Conservation (phyloP, 2,113 vertebrate genomes). For the Actenoides hombroni region DNA sequence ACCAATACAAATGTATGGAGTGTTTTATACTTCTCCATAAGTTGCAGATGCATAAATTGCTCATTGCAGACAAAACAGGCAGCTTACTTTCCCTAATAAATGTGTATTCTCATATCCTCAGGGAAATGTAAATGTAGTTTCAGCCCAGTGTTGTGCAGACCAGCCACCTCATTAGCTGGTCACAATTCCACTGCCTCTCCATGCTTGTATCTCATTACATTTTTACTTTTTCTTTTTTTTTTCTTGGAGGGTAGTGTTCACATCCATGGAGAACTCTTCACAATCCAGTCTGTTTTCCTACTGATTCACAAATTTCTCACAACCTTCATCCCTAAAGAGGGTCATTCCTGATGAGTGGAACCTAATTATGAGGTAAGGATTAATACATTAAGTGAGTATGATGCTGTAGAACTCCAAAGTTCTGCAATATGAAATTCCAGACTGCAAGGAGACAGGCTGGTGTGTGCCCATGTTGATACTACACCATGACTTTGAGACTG, state of each 20-base stretch:
- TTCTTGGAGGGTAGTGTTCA: neutral
- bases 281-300: neutral
- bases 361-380: neutral
- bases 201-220: neutral
- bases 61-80: neutral
- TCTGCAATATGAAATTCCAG: neutral
- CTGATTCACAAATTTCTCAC: neutral
- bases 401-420: neutral
- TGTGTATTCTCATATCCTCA: neutral
- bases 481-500: neutral
- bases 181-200: neutral
- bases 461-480: neutral
- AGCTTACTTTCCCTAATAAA: neutral
- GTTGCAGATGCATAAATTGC: neutral
- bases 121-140: neutral
- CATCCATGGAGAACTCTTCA: neutral
- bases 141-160: neutral
- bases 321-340: neutral
- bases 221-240: neutral
- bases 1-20: neutral
- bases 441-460: neutral
- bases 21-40: neutral
- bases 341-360: neutral
- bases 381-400: neutral
- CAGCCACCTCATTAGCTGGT: neutral